A percentile compares a stretch with the other conserved stretches of the same genome.
These are phyloP conservation scores for Tamandua tetradactyla DNA, from an alignment of 2,797 vertebrate species.

Conservation along the genomic window DNA sequence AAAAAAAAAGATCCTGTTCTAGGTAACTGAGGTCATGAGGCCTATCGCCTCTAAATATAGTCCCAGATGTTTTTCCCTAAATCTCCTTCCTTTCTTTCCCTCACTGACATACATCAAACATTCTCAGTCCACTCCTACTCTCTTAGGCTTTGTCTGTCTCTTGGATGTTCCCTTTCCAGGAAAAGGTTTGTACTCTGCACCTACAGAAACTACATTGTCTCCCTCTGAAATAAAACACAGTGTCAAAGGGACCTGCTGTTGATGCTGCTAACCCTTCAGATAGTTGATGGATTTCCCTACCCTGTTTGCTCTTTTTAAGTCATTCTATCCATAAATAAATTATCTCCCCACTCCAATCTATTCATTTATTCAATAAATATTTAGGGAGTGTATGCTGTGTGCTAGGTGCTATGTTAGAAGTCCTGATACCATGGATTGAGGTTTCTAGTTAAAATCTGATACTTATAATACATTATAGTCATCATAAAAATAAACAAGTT, in stretches of 20 bases:
- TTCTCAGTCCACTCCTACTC: not conserved
- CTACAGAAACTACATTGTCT: not conserved
- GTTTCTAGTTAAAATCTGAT: not conserved
- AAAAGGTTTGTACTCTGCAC: not conserved
- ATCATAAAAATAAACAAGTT: not conserved
- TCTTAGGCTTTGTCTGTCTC: not conserved
- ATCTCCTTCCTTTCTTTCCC: not conserved
- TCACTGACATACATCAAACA: not conserved
- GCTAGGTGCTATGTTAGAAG: not conserved
- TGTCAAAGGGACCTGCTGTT: not conserved
- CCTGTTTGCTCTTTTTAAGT: not conserved
- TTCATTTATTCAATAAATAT: slow-evolving; percentile 5
- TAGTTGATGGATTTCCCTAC: not conserved
- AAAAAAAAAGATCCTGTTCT: not conserved
- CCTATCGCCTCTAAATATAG: not conserved
- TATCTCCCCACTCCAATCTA: not conserved
- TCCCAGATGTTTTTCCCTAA: not conserved
- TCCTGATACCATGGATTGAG: not conserved
- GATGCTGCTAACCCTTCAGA: not conserved
- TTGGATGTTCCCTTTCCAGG: not conserved
- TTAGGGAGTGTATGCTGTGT: not conserved
- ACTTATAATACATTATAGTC: too few species aligned
- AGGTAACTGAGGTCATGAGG: not conserved
- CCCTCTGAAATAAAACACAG: not conserved
- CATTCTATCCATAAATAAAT: slow-evolving; percentile 1